Base-by-base conservation (phyloP, 2,888 invertebrate species). In the Epinotia ramella region DNA sequence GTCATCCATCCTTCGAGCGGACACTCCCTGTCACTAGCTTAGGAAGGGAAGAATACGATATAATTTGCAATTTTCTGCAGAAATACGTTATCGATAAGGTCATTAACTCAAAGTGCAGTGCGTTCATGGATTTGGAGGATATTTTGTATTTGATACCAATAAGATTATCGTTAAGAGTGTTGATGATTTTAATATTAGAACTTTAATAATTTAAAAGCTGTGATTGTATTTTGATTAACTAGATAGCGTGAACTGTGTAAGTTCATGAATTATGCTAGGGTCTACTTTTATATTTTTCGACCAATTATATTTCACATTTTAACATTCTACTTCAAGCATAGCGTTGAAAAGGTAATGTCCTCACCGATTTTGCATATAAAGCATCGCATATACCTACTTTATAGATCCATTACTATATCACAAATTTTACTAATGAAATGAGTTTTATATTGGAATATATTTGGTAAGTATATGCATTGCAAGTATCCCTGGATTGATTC, bases 41-140 rank as follows among this genome's bases (percentile, higher is more conserved):
- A 44, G 13, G 20, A 53, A 5, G 1, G 7, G 13, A 53, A 12
- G 4, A 16, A 5, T 28, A 7, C 12, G 7, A 24, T 12, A 3
- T 40, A 20, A n/a, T 12, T 53, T 49, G 59, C 9, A 28, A 46
- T 18, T 60, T 60, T 69, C 18, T 69, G 57, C 24, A 59, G 46
- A 69, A 60, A 60, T 46, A 28, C 69, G 46, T 18, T 4, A 60
- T 60, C 28, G 16, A 12, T 28, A 44, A 24, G 24, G 12, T 44
- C 57, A 60, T 69, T 69, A 40, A 49, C 59, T 70, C 60, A 66
- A 70, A 77, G 77, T 81, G 83, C 81, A 81, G 83, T 84, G 82
- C 81, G 81, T 74, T 78, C 79, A 84, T 76, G 79, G 78, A 80
- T 82, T 82, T 83, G 81, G 81, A 79, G 68, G 76, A 78, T 73